Evolutionary conservation across 2,888 invertebrate species (phyloP), one percentile per base, ranked within the genome.

Genomic region (Trichogramma evanescens): DNA sequence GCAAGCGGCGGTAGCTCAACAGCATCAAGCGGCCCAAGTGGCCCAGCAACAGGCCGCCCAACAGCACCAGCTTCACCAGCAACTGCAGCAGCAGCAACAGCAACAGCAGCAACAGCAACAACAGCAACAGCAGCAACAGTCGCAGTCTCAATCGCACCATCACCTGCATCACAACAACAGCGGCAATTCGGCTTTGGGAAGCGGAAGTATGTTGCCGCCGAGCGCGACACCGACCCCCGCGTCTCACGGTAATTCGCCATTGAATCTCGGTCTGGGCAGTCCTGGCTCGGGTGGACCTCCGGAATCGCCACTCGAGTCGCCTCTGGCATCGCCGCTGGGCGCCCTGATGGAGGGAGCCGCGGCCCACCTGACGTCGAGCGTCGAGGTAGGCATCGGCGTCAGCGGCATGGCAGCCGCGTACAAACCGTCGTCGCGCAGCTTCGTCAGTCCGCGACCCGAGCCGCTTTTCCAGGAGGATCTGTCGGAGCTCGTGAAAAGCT

Each of bases 331-430:
- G 67, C 83, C 84, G 1, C 80, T 74, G 3, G 86, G 89, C 9
- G 82, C 88, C 65, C 83, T 87, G 56, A 82, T 89, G 69, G 87
- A 87, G 74, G 87, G 80, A 5, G 75, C 79, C 0, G 87, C 80
- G 5, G 75, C 79, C 0, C 79, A 80, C 64, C 78, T 81, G 69
- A 73, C 74, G 4, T 72, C 80, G 62, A 82, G 80, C 69, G 81
- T 83, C 66, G 82, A 83, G 69, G 81, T 83, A 49, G 81, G 83
- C 45, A 80, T 83, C 65, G 83, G 83, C 61, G 81, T 83, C 50
- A 83, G 84, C 65, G 84, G 84, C 49, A 84, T 86, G 83, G 45
- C 45, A 8, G 26, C 26, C 26, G 80, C 84, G 40, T 87, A 86
- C 75, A 86, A 87, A 69, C 79, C 86, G 72, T 72, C 86, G 75